A percentile compares a stretch with the other conserved stretches of the same genome.
These are phyloP conservation scores for Zosterops lateralis DNA, from an alignment of 2,113 vertebrate species.

Conservation along the genomic window DNA sequence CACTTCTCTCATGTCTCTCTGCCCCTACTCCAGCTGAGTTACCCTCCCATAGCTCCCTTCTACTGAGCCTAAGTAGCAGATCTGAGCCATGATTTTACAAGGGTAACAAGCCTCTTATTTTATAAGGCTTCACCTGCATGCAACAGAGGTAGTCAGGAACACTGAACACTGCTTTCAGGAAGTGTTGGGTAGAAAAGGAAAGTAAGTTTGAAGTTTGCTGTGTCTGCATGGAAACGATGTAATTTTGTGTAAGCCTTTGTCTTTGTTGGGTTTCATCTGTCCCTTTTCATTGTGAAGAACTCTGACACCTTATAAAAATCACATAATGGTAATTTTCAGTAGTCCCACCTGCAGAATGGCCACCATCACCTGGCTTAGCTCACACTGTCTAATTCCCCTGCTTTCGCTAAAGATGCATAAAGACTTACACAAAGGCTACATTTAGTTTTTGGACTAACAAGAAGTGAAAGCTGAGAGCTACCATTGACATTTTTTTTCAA, in stretches of 20 bases:
- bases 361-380: slow-evolving; percentile 23
- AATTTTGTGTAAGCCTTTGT: slow-evolving; percentile 46
- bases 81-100: neutral
- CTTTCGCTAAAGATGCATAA: neutral
- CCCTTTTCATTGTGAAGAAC: slow-evolving; percentile 20
- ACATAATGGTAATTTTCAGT: neutral
- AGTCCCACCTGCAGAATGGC: slow-evolving; percentile 38
- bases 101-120: neutral
- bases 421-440: neutral
- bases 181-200: neutral
- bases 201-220: neutral
- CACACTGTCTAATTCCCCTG: neutral
- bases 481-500: slow-evolving; percentile 1
- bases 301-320: slow-evolving; percentile 20
- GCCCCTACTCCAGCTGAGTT: neutral
- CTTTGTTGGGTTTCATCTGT: slow-evolving; percentile 10
- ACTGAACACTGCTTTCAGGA: neutral
- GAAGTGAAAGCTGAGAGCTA: slow-evolving; percentile 46
- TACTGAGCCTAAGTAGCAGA: neutral
- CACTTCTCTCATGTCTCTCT: neutral
- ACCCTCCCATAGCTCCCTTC: neutral
- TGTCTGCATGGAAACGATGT: fast-evolving
- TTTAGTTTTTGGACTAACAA: neutral
- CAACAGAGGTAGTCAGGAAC: neutral
- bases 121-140: too few relatives aligned